Evolutionary conservation across 2,888 invertebrate genomes (phyloP).

Genomic region (Carpatolechia fugitivella): DNA sequence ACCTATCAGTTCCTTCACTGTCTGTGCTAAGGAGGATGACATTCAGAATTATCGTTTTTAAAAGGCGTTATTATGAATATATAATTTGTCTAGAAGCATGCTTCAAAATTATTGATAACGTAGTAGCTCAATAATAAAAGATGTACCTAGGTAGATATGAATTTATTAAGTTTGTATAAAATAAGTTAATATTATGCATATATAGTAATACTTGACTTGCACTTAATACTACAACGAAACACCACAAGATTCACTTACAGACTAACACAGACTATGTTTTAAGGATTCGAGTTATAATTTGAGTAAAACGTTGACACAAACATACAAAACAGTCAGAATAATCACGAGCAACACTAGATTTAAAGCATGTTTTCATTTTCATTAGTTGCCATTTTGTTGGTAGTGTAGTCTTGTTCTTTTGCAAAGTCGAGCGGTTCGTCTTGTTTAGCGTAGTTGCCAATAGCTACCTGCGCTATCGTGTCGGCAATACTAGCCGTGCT

Average conservation of each 20-base stretch:
- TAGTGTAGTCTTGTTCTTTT: conserved; percentile 63
- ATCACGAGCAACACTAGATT: background rate
- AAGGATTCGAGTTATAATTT: background rate
- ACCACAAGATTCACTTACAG: background rate
- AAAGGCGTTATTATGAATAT: too few relatives aligned
- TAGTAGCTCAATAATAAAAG: background rate
- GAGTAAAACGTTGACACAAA: background rate
- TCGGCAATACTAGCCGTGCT: conserved; percentile 62
- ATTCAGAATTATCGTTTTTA: too few relatives aligned
- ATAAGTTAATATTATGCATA: too few relatives aligned
- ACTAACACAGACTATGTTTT: background rate
- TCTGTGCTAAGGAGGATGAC: too few relatives aligned
- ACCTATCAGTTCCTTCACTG: too few relatives aligned
- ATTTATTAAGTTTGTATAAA: background rate
- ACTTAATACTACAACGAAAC: too few relatives aligned
- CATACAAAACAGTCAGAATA: background rate
- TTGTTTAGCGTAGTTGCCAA: conserved; percentile 65
- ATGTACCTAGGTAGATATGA: too few relatives aligned
- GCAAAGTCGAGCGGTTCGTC: conserved; percentile 65
- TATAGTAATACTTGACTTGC: too few relatives aligned
- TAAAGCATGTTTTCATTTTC: conserved; percentile 44
- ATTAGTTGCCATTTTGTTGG: conserved; percentile 43
- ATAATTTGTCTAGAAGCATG: too few relatives aligned
- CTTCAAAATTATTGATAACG: background rate
- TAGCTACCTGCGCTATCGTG: conserved; percentile 65